Conservation (phyloP, 2,797 vertebrate genomes). For the Myiotriccus ornatus region DNA sequence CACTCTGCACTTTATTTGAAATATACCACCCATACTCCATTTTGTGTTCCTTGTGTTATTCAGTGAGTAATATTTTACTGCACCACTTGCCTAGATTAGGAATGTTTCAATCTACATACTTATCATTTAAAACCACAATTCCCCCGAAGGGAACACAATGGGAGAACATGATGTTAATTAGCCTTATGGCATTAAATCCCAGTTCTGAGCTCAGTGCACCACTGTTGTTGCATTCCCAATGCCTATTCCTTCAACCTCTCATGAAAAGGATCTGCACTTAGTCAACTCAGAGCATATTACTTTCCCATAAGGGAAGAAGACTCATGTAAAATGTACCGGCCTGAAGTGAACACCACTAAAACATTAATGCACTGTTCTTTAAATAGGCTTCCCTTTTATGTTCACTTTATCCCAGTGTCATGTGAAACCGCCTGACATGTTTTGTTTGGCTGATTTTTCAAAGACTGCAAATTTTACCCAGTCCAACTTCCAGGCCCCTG, state of each 20-base stretch:
- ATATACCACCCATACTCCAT: not conserved
- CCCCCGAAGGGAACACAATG: not conserved
- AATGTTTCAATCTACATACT: constrained; percentile 36
- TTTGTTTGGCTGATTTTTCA: constrained; percentile 43
- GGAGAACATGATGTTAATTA: constrained; percentile 53
- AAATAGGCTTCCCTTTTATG: constrained; percentile 29
- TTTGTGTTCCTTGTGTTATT: not conserved
- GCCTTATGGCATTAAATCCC: constrained; percentile 3
- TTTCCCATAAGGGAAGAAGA: constrained; percentile 3
- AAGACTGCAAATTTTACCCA: not conserved
- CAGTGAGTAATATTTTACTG: constrained; percentile 6
- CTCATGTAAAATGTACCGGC: not conserved
- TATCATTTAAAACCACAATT: constrained; percentile 17
- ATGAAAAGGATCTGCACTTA: constrained; percentile 15
- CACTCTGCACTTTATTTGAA: not conserved
- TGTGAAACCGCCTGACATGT: constrained; percentile 1
- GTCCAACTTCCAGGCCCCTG: constrained; percentile 8
- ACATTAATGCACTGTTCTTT: constrained; percentile 30
- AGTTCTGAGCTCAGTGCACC: not conserved
- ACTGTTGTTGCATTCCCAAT: constrained; percentile 22
- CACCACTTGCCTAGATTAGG: constrained; percentile 34
- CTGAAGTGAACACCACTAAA: constrained; percentile 39
- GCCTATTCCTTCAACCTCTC: not conserved
- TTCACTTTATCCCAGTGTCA: not conserved
- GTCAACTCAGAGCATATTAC: constrained; percentile 1